Conservation (phyloP, 2,113 vertebrate species). For the Thunnus thynnus region DNA sequence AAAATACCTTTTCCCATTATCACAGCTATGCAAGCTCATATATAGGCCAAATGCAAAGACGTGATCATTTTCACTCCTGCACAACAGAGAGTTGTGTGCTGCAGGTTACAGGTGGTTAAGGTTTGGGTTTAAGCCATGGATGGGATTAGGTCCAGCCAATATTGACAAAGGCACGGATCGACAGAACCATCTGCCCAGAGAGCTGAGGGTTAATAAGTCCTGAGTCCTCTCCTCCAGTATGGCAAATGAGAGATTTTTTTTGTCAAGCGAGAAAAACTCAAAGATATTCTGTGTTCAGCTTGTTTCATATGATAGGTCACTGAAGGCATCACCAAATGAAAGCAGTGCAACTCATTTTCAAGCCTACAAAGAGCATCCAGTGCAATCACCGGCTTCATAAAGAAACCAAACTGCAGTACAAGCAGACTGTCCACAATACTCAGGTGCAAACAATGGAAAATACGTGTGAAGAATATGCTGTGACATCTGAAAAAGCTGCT, state of each 20-base stretch:
- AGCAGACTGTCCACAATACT: slow-evolving; percentile 15
- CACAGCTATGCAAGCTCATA: background rate
- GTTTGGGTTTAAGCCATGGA: background rate
- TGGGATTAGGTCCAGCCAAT: background rate
- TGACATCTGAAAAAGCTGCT: background rate
- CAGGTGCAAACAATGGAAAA: slow-evolving; percentile 10
- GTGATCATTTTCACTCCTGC: too few relatives aligned
- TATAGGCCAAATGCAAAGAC: too few relatives aligned
- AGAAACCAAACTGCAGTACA: slow-evolving; percentile 10
- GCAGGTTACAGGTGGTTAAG: too few relatives aligned
- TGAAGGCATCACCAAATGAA: slow-evolving; percentile 4
- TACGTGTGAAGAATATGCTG: background rate
- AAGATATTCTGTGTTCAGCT: background rate
- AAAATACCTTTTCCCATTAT: background rate
- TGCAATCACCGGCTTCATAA: slow-evolving; percentile 30
- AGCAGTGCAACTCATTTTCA: background rate
- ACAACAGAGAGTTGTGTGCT: too few relatives aligned
- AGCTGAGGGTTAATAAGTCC: background rate
- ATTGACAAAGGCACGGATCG: background rate
- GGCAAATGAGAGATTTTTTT: background rate
- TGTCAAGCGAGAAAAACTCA: background rate
- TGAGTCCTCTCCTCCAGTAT: background rate
- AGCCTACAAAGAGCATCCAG: slow-evolving; percentile 4
- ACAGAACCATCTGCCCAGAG: background rate
- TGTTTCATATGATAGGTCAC: background rate